Conservation (phyloP, 2,113 vertebrate species). For the Thymallus thymallus region DNA sequence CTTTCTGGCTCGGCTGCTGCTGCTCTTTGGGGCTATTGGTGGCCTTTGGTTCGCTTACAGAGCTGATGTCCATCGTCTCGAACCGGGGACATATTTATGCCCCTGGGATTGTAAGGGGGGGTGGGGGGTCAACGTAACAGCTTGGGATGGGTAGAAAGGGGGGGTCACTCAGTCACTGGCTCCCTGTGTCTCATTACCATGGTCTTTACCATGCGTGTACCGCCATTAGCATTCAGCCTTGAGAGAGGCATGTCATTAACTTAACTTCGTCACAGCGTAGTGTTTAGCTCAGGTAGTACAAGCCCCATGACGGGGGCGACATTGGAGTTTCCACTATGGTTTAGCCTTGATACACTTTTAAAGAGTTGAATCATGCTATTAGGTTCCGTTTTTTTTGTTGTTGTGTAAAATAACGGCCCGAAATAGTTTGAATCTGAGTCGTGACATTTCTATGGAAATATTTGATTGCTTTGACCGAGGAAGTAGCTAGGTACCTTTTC, state of each 20-base stretch:
- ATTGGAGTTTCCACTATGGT: too few species aligned
- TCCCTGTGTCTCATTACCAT: conserved; percentile 8
- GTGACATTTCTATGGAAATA: too few species aligned
- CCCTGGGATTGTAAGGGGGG: neutral
- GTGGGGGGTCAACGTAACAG: neutral
- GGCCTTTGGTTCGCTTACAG: neutral
- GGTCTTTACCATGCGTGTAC: conserved; percentile 3
- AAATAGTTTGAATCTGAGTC: too few species aligned
- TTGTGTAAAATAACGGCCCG: too few species aligned
- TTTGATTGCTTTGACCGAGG: too few species aligned
- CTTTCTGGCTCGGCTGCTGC: neutral
- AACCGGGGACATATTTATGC: conserved; percentile 53
- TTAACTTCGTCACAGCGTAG: neutral
- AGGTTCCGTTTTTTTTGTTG: too few species aligned
- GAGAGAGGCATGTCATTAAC: conserved; percentile 38
- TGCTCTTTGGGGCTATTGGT: conserved; percentile 3
- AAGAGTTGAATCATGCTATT: too few species aligned
- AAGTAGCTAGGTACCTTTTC: too few species aligned
- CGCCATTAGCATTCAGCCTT: conserved; percentile 64
- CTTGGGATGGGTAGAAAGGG: neutral
- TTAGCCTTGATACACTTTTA: too few species aligned
- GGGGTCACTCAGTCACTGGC: too few species aligned
- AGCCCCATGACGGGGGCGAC: too few species aligned
- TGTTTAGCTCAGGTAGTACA: too few species aligned
- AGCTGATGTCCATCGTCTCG: conserved; percentile 13